These are phyloP conservation scores for Cephonodes hylas DNA, from an alignment of 2,888 invertebrate species.

Conservation along the genomic window DNA sequence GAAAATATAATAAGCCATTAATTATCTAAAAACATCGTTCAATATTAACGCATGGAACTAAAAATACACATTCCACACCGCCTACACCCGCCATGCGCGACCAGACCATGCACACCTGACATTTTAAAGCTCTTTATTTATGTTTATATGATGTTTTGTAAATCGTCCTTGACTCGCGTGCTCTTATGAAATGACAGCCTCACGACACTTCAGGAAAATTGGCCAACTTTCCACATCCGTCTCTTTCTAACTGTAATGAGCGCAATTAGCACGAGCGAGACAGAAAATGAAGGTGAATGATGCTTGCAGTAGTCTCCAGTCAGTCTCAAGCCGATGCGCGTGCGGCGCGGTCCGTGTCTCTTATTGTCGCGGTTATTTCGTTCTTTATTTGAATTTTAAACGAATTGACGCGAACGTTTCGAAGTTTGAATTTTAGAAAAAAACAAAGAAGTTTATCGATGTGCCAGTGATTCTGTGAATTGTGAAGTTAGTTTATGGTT, in stretches of 20 bases:
- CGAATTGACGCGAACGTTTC: conserved; percentile 51
- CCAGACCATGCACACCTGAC: conserved; percentile 48
- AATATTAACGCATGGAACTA: conserved; percentile 23
- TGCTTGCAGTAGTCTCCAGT: conserved; percentile 58
- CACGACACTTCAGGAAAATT: conserved; percentile 46
- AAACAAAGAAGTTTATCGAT: conserved; percentile 62
- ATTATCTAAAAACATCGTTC: not conserved
- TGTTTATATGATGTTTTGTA: conserved; percentile 57
- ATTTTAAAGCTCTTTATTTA: conserved; percentile 51
- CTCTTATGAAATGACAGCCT: conserved; percentile 64
- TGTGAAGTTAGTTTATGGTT: conserved; percentile 32
- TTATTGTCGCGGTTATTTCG: conserved; percentile 35
- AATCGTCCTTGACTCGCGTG: conserved; percentile 64
- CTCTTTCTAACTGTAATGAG: conserved; percentile 42
- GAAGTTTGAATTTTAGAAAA: conserved; percentile 29
- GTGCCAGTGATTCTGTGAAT: conserved; percentile 42
- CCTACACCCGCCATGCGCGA: conserved; percentile 34
- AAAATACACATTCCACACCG: conserved; percentile 38
- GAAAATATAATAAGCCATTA: not conserved
- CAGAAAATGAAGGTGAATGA: conserved; percentile 50
- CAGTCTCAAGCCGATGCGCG: conserved; percentile 73
- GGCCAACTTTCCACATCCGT: conserved; percentile 41
- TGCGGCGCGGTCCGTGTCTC: conserved; percentile 61
- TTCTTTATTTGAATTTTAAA: conserved; percentile 47
- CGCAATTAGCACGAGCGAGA: conserved; percentile 46